A percentile compares a stretch with the other conserved stretches of the same genome.
These are phyloP conservation scores for Neolamprologus fasciatus DNA, from an alignment of 2,113 vertebrate genomes.

Conservation along the genomic window DNA sequence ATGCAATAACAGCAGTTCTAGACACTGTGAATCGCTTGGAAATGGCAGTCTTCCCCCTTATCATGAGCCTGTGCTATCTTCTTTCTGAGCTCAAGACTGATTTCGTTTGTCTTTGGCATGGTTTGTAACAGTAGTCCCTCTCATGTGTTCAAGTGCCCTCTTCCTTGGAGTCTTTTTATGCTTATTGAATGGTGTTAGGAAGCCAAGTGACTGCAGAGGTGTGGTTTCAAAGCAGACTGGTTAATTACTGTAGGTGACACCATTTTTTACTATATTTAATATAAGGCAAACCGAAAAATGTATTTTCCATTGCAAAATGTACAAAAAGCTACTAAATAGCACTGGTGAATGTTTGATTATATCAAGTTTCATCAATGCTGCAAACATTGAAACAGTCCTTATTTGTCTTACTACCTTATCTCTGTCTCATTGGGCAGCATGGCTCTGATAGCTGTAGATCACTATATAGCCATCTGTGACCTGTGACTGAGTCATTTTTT, in stretches of 20 bases:
- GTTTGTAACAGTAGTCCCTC: background rate
- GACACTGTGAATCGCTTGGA: background rate
- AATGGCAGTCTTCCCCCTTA: background rate
- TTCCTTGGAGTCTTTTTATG: background rate
- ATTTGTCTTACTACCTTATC: background rate
- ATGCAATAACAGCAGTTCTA: background rate
- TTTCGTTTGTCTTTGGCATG: background rate
- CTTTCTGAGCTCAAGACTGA: background rate
- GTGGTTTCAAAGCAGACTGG: background rate
- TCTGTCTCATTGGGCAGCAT: background rate
- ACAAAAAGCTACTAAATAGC: too few relatives aligned
- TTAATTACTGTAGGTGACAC: background rate
- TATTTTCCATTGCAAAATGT: too few relatives aligned
- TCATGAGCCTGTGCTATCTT: background rate
- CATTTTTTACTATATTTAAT: too few relatives aligned
- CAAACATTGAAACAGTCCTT: background rate
- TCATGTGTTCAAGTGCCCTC: background rate
- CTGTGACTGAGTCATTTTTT: background rate
- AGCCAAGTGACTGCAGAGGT: background rate
- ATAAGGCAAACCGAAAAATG: too few relatives aligned
- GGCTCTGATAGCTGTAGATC: background rate
- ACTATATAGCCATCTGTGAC: background rate
- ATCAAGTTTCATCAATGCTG: too few relatives aligned
- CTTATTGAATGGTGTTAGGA: background rate
- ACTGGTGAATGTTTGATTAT: too few relatives aligned